These are phyloP conservation scores for Helarctos malayanus DNA, from an alignment of 2,797 vertebrate genomes.

Conservation along the genomic window DNA sequence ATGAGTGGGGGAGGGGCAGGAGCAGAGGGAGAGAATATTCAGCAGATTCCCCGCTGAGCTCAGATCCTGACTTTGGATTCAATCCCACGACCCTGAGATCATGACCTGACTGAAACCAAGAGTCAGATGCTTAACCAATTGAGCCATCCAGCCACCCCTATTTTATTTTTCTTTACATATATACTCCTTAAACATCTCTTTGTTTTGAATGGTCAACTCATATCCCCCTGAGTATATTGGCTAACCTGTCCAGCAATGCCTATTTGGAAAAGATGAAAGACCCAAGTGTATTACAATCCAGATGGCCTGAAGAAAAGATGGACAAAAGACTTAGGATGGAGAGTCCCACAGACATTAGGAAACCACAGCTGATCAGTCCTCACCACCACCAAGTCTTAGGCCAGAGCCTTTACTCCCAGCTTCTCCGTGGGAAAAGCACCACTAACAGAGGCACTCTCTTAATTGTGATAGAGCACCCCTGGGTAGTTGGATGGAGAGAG, in stretches of 20 bases:
- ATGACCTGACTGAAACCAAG: neutral
- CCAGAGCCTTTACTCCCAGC: neutral
- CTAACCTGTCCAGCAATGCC: neutral
- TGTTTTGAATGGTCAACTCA: neutral
- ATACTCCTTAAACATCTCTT: neutral
- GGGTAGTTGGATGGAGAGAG: neutral
- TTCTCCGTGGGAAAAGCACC: neutral
- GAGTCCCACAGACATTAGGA: neutral
- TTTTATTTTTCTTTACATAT: neutral
- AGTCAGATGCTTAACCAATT: neutral
- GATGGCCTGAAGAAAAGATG: neutral
- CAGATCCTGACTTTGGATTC: neutral
- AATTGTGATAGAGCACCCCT: neutral
- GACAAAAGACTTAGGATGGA: neutral
- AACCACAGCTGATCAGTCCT: neutral
- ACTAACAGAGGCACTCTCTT: neutral
- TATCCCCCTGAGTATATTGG: neutral
- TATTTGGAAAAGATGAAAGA: neutral
- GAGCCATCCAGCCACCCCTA: neutral
- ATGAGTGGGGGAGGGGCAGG: neutral
- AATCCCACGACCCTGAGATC: neutral
- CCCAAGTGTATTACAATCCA: neutral
- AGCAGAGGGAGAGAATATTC: neutral
- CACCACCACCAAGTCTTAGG: neutral
- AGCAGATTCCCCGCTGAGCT: neutral